Conservation (phyloP, 2,113 vertebrate species). For the Nipponia nippon region DNA sequence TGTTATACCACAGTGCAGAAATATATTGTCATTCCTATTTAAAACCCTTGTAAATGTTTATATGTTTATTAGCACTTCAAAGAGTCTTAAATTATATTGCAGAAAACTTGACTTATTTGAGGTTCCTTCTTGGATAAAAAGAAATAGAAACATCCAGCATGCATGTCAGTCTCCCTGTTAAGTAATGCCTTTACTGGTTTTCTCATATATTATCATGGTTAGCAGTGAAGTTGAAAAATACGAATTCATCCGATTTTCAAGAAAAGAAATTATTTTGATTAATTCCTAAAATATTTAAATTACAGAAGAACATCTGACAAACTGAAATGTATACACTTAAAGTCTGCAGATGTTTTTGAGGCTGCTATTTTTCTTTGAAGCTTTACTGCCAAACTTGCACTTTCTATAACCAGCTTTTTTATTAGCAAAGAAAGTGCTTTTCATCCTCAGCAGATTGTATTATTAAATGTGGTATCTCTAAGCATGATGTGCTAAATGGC, state of each 20-base stretch:
- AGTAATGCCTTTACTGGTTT: neutral
- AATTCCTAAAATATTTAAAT: constrained; percentile 45
- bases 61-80: constrained; percentile 8
- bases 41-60: neutral
- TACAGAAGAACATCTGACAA: constrained; percentile 30
- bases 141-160: neutral
- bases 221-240: constrained; percentile 30
- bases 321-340: neutral
- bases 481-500: constrained; percentile 2
- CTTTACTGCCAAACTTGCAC: constrained; percentile 19
- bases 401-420: constrained; percentile 48
- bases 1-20: neutral
- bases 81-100: neutral
- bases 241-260: neutral
- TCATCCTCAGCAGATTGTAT: constrained; percentile 26
- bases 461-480: constrained; percentile 38
- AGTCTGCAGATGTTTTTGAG: constrained; percentile 41
- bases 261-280: constrained; percentile 15
- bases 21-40: neutral
- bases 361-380: constrained; percentile 23
- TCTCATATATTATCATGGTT: neutral
- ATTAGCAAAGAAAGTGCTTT: constrained; percentile 42
- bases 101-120: neutral
- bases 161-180: neutral
- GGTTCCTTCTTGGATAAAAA: neutral